These are phyloP conservation scores for Magallana ariakensis DNA, from an alignment of 1,140 invertebrate genomes.

Conservation along the genomic window DNA sequence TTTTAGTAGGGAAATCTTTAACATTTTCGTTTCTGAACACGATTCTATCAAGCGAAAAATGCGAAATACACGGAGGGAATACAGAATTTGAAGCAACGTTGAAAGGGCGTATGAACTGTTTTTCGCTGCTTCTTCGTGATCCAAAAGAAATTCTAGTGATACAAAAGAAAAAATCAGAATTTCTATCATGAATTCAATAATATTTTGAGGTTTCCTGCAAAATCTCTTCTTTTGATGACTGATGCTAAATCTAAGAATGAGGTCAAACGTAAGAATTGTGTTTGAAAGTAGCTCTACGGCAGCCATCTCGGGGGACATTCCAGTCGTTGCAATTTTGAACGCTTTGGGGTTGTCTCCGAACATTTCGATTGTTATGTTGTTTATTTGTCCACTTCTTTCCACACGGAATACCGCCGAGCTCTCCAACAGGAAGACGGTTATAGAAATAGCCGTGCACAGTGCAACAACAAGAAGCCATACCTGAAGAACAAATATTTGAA, in stretches of 20 bases:
- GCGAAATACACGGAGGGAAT: conserved; percentile 52
- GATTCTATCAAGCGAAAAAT: conserved; percentile 58
- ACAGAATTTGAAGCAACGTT: not conserved
- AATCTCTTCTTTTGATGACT: not conserved
- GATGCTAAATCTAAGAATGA: not conserved
- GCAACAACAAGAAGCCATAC: not conserved
- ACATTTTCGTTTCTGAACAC: conserved; percentile 51
- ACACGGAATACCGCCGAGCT: not conserved
- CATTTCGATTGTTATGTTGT: not conserved
- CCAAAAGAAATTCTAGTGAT: not conserved
- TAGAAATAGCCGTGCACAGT: not conserved
- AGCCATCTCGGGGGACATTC: not conserved
- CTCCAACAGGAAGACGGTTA: not conserved
- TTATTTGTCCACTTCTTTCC: not conserved
- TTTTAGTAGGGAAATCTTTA: conserved; percentile 69
- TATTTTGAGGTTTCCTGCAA: not conserved
- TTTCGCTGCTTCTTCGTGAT: not conserved
- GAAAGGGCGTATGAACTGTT: not conserved
- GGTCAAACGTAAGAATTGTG: not conserved
- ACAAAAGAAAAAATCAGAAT: not conserved
- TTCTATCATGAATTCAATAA: not conserved
- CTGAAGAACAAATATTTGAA: not conserved
- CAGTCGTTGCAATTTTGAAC: not conserved
- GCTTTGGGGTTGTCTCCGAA: not conserved
- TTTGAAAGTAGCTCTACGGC: not conserved